phyloP scores from a whole-genome alignment of 2,113 vertebrate species.

The Malurus elegans region DNA sequence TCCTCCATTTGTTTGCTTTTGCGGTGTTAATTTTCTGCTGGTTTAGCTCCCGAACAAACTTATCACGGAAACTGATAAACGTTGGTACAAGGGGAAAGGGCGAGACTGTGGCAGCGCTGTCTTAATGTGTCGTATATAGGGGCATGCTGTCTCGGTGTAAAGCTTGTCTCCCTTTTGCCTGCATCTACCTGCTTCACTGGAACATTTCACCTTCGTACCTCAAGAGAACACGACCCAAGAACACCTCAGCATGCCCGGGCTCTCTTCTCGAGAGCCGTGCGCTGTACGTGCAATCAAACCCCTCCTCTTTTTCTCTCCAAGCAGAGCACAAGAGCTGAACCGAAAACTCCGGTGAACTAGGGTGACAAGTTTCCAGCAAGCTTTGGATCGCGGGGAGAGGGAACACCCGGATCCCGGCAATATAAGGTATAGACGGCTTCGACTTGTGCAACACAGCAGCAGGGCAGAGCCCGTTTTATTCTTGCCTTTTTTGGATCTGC shows the following conservation, averaged over 20 bases:
- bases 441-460: background rate
- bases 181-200: background rate
- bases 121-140: background rate
- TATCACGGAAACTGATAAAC: background rate
- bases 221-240: background rate
- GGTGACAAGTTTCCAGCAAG: background rate
- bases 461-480: background rate
- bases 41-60: background rate
- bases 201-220: background rate
- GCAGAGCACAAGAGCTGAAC: background rate
- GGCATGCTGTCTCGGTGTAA: accelerated
- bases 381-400: background rate
- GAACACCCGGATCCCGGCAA: background rate
- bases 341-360: background rate
- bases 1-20: background rate
- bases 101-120: background rate
- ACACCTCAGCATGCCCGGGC: background rate
- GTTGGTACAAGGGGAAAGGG: background rate
- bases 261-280: background rate
- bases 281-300: background rate
- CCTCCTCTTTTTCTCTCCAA: background rate
- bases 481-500: constrained; percentile 25
- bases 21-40: background rate
- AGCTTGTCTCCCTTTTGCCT: background rate
- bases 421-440: background rate